phyloP scores from a whole-genome alignment of 53 echinoderm and acorn worm genomes.

The Holothuria leucospilota region DNA sequence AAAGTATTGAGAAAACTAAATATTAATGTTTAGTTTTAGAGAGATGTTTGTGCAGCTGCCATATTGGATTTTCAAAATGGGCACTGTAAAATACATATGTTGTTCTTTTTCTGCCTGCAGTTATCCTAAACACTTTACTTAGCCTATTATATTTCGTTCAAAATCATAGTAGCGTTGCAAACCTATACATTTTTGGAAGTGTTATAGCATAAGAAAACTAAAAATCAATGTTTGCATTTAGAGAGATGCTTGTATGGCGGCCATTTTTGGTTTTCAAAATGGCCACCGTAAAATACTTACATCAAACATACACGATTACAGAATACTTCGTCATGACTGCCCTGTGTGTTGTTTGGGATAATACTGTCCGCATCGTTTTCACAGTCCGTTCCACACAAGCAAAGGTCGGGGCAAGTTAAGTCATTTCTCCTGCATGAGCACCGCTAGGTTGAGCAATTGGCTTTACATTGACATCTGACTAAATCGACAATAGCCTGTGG shows the following conservation, averaged over 20 bases:
- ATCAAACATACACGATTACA: conserved; percentile 31
- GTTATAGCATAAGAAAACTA: conserved; percentile 4
- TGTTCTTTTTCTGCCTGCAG: neutral
- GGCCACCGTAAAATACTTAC: conserved; percentile 11
- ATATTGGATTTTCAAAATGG: conserved; percentile 6
- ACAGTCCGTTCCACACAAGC: conserved; percentile 40
- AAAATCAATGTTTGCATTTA: neutral
- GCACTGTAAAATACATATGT: neutral
- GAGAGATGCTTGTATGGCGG: conserved; percentile 3
- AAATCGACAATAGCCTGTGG: conserved; percentile 59
- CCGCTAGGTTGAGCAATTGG: conserved; percentile 18
- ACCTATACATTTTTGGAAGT: no score
- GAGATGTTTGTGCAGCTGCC: conserved; percentile 2
- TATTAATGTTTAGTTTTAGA: conserved; percentile 23
- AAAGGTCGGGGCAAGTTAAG: conserved; percentile 49
- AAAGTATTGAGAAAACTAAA: no score
- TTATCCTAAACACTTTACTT: neutral
- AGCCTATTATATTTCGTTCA: neutral
- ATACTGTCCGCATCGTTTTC: conserved; percentile 24
- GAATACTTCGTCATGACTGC: conserved; percentile 9
- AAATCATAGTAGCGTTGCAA: no score
- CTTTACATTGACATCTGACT: conserved; percentile 49
- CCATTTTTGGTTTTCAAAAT: neutral
- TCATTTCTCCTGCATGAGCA: conserved; percentile 54
- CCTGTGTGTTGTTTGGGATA: conserved; percentile 21